Evolutionary conservation across 2,113 vertebrate genomes (phyloP).

Genomic region (Corythornis madagascariensis): DNA sequence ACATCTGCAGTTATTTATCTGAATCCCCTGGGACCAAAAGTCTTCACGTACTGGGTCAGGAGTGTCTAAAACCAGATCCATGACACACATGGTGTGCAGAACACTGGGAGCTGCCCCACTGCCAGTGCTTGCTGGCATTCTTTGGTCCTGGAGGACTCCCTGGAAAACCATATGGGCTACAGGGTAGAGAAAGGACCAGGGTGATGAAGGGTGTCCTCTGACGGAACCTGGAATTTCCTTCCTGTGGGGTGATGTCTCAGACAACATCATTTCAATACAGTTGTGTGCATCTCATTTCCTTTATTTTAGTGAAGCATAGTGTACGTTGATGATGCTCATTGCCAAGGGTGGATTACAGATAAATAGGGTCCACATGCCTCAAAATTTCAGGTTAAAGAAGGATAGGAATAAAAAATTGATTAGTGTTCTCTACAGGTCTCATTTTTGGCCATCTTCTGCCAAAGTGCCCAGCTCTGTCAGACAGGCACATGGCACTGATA

Average conservation of each 20-base stretch:
- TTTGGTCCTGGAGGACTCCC: not conserved
- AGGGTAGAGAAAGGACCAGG: not conserved
- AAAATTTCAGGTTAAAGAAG: not conserved
- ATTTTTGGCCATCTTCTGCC: not conserved
- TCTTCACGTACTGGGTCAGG: not conserved
- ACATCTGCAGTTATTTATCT: not conserved
- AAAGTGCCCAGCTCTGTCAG: not conserved
- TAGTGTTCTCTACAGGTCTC: not conserved
- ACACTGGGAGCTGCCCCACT: not conserved
- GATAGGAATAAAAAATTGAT: not conserved
- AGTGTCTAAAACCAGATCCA: not conserved
- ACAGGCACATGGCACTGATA: not conserved
- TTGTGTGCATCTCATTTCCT: conserved; percentile 57
- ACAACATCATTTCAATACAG: not conserved
- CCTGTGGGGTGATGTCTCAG: not conserved
- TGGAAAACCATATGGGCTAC: not conserved
- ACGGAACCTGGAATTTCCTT: conserved; percentile 41
- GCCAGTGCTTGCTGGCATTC: fast-evolving
- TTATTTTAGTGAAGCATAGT: not conserved
- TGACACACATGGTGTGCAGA: not conserved
- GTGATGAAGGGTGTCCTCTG: not conserved
- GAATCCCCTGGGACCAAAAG: not conserved
- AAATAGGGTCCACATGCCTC: conserved; percentile 22
- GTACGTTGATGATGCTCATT: not conserved
- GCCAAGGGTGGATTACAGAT: conserved; percentile 23